Base-by-base conservation (phyloP, 2,797 vertebrate species). In the Lithobates pipiens region DNA sequence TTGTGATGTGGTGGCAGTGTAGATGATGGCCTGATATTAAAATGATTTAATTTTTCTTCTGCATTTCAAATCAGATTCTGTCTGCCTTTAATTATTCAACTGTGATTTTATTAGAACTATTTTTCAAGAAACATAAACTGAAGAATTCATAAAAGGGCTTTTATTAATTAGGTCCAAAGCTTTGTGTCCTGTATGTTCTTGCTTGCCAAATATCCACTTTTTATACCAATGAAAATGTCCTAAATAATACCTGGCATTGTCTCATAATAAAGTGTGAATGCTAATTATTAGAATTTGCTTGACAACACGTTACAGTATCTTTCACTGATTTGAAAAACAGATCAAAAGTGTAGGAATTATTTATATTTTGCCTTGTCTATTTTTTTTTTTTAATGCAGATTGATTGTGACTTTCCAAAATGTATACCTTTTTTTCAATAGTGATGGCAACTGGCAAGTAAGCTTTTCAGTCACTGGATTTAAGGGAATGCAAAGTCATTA, bases 391-490 rank as follows among this genome's bases (percentile, higher is more conserved):
- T 13, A 5, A 72, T n/a, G 70, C 16, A 39, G 32, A 72, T 21
- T 79, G 10, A 34, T 27, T 67, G 23, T 25, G 25, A 29, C 65
- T 29, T 67, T 67, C 8, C n/a, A 54, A 71, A 70, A 29, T 57
- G 10, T 39, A 13, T 46, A 80, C 18, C 25, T 27, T 21, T 57
- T 80, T 70, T 54, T 70, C 25, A 79, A 32, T 36, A 39, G 6
- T 50, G 27, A 23, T 79, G 39, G 67, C 25, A 78, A 23, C 21
- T 79, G 39, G 44, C 25, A 78, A 23, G 50, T 29, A 69, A 23
- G 13, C 6, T 44, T 80, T 25, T 80, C 29, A 32, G 25, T 21
- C 77, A 80, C 78, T 80, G 44, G 67, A 80, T 71, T 80, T 18
- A 79, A 68, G 67, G 68, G 77, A 71, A 34, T 80, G 63, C 46